Evolutionary conservation across 1,140 invertebrate genomes (phyloP).

Genomic region (Mycetomoellerius zeteki): DNA sequence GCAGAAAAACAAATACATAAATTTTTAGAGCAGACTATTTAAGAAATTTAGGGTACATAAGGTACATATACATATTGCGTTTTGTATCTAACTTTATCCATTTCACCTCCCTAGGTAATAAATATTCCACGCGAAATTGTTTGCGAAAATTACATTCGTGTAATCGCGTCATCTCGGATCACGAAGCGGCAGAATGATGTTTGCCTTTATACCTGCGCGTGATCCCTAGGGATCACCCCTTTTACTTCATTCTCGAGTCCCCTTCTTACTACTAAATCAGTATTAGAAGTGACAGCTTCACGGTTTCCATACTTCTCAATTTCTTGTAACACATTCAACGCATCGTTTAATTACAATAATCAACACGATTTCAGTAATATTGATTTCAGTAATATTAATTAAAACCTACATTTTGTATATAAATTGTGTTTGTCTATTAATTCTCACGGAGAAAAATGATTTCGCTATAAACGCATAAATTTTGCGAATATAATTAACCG

Average conservation of each 20-base stretch:
- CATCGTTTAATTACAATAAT: slow-evolving; percentile 14
- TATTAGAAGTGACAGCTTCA: slow-evolving; percentile 42
- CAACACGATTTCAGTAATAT: no score
- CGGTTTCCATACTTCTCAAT: not conserved
- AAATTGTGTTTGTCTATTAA: no score
- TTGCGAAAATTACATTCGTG: slow-evolving; percentile 42
- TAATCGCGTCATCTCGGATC: slow-evolving; percentile 48
- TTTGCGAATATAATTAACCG: no score
- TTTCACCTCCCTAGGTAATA: slow-evolving; percentile 39
- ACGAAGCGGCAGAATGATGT: slow-evolving; percentile 14
- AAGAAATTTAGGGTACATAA: not conserved
- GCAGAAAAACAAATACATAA: not conserved
- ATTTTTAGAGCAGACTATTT: not conserved
- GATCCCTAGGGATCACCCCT: slow-evolving; percentile 20
- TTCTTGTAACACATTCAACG: slow-evolving; percentile 18
- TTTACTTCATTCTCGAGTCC: not conserved
- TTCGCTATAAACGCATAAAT: no score
- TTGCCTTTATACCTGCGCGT: slow-evolving; percentile 59
- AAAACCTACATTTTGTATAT: no score
- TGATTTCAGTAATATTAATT: no score
- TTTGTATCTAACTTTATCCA: slow-evolving; percentile 46
- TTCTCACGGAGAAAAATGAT: no score
- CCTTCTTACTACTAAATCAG: slow-evolving; percentile 56
- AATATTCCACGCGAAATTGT: slow-evolving; percentile 42
- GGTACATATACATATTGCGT: slow-evolving; percentile 16